Percentiles rank a stretch among this genome's conserved stretches.
Conservation (phyloP, 2,888 invertebrate genomes). For the Agrypnus murinus region DNA sequence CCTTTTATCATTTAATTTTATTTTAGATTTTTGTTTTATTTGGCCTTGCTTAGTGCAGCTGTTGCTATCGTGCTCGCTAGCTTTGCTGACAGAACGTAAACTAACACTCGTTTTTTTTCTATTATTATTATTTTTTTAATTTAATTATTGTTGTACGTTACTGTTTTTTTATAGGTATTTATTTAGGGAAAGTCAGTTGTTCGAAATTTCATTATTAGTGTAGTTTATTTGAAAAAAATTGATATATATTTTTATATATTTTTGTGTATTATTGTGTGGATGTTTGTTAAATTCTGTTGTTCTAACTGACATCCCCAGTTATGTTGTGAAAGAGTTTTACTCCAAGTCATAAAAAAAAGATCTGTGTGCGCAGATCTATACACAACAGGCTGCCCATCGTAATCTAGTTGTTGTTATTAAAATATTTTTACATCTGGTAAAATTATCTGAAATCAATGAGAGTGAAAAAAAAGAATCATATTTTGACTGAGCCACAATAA, state of each 20-base stretch:
- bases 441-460: constrained; percentile 68
- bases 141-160: constrained; percentile 62
- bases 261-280: constrained; percentile 61
- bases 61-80: constrained; percentile 63
- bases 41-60: constrained; percentile 61
- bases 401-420: constrained; percentile 71
- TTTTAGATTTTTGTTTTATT: constrained; percentile 33
- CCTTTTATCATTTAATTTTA: too few relatives aligned
- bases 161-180: constrained; percentile 60
- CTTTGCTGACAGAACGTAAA: constrained; percentile 66
- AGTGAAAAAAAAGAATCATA: constrained; percentile 52
- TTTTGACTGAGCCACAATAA: constrained; percentile 59
- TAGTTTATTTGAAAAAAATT: constrained; percentile 63
- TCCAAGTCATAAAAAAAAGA: constrained; percentile 46
- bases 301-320: constrained; percentile 55
- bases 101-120: constrained; percentile 61
- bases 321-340: constrained; percentile 52
- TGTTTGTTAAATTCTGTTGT: constrained; percentile 60
- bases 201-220: constrained; percentile 57
- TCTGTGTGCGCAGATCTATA: constrained; percentile 58
- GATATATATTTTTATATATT: constrained; percentile 63
- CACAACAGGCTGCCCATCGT: constrained; percentile 67
- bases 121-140: constrained; percentile 55
- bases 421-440: constrained; percentile 69
- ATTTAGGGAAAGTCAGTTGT: constrained; percentile 66